Conservation (phyloP, 2,888 invertebrate genomes). For the Platycnemis pennipes region DNA sequence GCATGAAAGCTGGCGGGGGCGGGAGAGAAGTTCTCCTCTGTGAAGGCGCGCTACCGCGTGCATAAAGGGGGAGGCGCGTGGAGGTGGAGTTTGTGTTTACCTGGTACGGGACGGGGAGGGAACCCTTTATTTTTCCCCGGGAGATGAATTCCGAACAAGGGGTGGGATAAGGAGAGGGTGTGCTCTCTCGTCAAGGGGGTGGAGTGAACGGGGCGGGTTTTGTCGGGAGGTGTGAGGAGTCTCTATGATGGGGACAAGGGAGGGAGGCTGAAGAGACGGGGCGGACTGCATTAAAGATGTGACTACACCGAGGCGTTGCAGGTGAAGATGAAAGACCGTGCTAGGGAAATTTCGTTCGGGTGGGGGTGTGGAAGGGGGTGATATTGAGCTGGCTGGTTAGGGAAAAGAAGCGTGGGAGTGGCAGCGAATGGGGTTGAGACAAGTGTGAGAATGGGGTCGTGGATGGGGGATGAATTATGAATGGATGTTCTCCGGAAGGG, state of each 20-base stretch:
- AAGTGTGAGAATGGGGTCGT: constrained; percentile 10
- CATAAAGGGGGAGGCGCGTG: neutral
- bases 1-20: constrained; percentile 48
- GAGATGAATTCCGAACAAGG: constrained; percentile 59
- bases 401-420: neutral
- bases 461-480: constrained; percentile 53
- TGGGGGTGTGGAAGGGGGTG: neutral
- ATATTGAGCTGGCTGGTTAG: neutral
- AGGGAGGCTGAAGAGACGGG: constrained; percentile 3
- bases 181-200: neutral
- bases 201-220: neutral
- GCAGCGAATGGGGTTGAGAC: constrained; percentile 11
- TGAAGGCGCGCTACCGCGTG: neutral
- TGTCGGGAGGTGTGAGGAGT: neutral
- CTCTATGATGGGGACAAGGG: neutral
- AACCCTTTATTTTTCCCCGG: constrained; percentile 32
- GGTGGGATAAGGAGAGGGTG: neutral
- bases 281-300: constrained; percentile 64
- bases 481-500: constrained; percentile 29
- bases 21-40: neutral
- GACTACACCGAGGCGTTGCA: constrained; percentile 50
- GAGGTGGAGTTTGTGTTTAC: too few species aligned
- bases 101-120: neutral
- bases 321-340: constrained; percentile 61
- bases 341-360: constrained; percentile 21